Conservation (phyloP, 1,140 invertebrate genomes). For the Leptopilina clavipes region DNA sequence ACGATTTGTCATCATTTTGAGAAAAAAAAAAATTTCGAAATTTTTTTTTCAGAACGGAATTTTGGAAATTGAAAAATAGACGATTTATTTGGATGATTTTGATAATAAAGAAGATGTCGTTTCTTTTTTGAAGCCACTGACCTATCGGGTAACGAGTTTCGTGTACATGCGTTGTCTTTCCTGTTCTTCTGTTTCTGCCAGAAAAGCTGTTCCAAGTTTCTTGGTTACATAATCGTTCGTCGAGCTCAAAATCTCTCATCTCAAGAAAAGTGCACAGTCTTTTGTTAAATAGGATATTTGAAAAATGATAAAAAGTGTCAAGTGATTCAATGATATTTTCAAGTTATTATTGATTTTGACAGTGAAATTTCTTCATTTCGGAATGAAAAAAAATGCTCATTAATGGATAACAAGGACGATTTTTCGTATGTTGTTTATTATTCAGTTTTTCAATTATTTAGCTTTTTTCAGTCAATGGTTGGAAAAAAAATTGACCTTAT, state of each 20-base stretch:
- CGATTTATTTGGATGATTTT: not conserved
- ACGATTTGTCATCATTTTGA: no score
- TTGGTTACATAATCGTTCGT: slow-evolving; percentile 30
- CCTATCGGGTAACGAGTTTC: slow-evolving; percentile 26
- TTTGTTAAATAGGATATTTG: no score
- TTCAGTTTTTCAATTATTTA: not conserved
- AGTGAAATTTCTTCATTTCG: no score
- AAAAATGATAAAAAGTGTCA: not conserved
- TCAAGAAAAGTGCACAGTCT: not conserved
- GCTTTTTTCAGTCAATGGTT: not conserved
- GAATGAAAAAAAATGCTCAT: no score
- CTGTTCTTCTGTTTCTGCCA: slow-evolving; percentile 31
- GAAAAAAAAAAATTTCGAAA: no score
- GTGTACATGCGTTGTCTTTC: slow-evolving; percentile 22
- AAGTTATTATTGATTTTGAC: not conserved
- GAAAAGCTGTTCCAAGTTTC: slow-evolving; percentile 31
- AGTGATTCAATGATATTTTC: not conserved
- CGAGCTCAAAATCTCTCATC: not conserved
- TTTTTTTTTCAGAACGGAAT: no score
- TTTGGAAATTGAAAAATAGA: no score
- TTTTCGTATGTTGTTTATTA: not conserved
- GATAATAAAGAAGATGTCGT: not conserved
- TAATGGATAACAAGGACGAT: no score
- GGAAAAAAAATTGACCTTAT: not conserved
- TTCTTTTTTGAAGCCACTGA: slow-evolving; percentile 19